phyloP scores from a whole-genome alignment of 2,113 vertebrate genomes.

The Trematomus loennbergii region DNA sequence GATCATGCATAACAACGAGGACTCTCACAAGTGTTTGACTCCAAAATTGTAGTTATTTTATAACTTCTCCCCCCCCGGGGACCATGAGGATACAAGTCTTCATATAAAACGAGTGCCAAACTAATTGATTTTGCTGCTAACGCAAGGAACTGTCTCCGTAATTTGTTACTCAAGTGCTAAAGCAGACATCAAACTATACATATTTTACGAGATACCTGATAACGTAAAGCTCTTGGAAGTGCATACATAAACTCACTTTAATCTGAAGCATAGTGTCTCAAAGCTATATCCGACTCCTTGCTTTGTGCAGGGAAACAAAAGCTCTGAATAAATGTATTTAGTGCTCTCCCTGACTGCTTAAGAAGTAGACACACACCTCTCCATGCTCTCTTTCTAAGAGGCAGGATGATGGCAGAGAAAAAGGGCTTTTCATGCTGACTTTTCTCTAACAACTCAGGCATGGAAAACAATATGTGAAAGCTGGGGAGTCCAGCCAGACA shows the following conservation, averaged over 20 bases:
- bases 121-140: constrained; percentile 8
- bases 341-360: constrained; percentile 1
- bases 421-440: constrained; percentile 43
- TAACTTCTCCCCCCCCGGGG: not conserved
- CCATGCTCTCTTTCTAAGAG: constrained; percentile 29
- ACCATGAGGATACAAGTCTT: constrained; percentile 1
- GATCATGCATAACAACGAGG: constrained; percentile 46
- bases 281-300: constrained; percentile 18
- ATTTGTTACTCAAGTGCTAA: constrained; percentile 15
- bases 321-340: constrained; percentile 27
- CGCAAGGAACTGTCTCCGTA: not conserved
- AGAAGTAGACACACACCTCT: constrained; percentile 43
- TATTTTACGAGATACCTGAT: constrained; percentile 2
- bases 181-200: constrained; percentile 12
- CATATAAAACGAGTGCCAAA: not conserved
- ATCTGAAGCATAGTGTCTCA: constrained; percentile 23
- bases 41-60: constrained; percentile 40
- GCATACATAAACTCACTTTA: constrained; percentile 5
- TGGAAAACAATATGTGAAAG: constrained; percentile 55
- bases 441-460: constrained; percentile 33
- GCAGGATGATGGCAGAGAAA: constrained; percentile 33
- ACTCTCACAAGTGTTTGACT: constrained; percentile 32
- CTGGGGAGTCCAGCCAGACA: constrained; percentile 42
- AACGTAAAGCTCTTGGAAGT: not conserved
- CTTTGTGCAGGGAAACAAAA: constrained; percentile 14